Evolutionary conservation across 2,797 vertebrate genomes (phyloP).

Genomic region (Cuniculus paca): DNA sequence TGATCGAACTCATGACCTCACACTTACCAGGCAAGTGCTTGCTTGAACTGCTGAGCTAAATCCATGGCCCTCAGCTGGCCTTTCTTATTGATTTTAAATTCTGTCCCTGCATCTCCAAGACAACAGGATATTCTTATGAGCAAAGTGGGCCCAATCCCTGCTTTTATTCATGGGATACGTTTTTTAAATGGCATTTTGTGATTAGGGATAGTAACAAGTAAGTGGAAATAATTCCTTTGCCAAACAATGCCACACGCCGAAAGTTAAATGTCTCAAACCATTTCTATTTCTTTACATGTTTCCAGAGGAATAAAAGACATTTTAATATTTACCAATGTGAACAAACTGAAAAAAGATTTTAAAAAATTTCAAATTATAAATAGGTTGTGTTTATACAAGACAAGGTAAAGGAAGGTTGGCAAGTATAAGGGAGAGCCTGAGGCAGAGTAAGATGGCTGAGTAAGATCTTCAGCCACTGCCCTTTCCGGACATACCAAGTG

Average conservation of each 20-base stretch:
- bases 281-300: slow-evolving; percentile 23
- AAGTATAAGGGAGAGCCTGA: neutral
- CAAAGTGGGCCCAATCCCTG: neutral
- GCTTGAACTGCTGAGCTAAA: too few species aligned
- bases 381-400: neutral
- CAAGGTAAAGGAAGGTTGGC: neutral
- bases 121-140: neutral
- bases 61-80: too few species aligned
- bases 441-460: neutral
- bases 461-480: too few species aligned
- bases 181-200: neutral
- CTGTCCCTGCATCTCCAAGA: neutral
- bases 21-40: too few species aligned
- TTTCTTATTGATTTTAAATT: neutral
- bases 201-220: neutral
- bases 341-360: slow-evolving; percentile 15
- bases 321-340: neutral
- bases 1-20: too few species aligned
- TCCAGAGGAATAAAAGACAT: neutral
- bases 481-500: neutral
- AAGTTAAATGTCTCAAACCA: neutral
- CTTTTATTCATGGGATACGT: neutral
- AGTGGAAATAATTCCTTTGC: neutral
- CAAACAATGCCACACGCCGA: neutral
- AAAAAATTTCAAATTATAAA: neutral